A percentile compares a stretch with the other conserved stretches of the same genome.
These are phyloP conservation scores for Calyptommatus sinebrachiatus DNA, from an alignment of 2,113 vertebrate genomes.

Conservation along the genomic window DNA sequence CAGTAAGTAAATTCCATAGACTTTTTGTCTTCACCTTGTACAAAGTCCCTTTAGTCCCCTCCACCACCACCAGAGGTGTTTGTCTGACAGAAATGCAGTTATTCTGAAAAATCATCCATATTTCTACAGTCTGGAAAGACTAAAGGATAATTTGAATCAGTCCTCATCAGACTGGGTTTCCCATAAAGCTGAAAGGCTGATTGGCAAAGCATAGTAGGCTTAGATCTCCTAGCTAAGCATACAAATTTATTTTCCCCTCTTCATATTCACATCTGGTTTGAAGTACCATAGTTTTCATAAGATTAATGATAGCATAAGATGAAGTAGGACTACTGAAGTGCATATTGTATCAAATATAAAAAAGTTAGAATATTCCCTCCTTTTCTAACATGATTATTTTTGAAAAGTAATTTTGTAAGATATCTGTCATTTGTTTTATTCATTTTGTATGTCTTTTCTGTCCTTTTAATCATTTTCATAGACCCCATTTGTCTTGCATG, in stretches of 20 bases:
- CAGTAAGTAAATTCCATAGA: too few species aligned
- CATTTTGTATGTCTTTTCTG: constrained; percentile 4
- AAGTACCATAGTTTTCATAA: constrained; percentile 6
- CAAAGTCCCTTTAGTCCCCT: too few species aligned
- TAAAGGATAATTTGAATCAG: too few species aligned
- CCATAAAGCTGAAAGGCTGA: too few species aligned
- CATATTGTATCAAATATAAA: constrained; percentile 14
- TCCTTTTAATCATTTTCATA: constrained; percentile 10
- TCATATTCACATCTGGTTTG: constrained; percentile 7
- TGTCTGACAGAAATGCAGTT: too few species aligned
- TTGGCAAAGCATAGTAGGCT: background rate
- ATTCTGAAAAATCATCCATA: too few species aligned
- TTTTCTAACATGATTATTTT: constrained; percentile 16
- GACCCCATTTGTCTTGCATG: background rate
- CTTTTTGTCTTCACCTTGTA: too few species aligned
- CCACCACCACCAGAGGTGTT: too few species aligned
- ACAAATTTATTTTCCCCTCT: background rate
- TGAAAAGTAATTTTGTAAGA: constrained; percentile 15
- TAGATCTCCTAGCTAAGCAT: background rate
- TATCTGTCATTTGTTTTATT: constrained; percentile 9
- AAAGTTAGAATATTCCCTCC: background rate
- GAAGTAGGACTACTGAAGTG: background rate
- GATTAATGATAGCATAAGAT: constrained; percentile 15
- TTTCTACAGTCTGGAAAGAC: too few species aligned
- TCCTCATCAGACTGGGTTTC: too few species aligned